phyloP scores from a whole-genome alignment of 2,888 invertebrate genomes.

The Drosophila fungiperda region DNA sequence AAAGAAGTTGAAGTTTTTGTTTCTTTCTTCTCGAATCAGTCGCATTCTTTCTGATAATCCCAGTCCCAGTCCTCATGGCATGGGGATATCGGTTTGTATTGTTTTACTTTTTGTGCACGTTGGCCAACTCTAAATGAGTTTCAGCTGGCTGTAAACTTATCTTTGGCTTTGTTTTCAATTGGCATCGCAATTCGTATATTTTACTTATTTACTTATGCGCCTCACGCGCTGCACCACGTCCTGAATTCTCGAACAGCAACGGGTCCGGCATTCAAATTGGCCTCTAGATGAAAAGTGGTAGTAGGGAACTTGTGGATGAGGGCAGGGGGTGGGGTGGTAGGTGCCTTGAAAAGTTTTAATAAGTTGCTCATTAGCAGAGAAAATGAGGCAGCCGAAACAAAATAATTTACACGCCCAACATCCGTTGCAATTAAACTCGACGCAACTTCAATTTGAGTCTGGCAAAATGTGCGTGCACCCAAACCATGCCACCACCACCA shows the following conservation, averaged over 20 bases:
- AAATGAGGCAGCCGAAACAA: slow-evolving; percentile 69
- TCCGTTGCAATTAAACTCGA: slow-evolving; percentile 76
- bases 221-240: slow-evolving; percentile 54
- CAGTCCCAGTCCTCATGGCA: slow-evolving; percentile 11
- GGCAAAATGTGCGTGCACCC: not conserved
- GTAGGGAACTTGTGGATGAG: not conserved
- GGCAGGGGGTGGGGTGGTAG: slow-evolving; percentile 6
- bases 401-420: slow-evolving; percentile 78
- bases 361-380: slow-evolving; percentile 77
- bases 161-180: slow-evolving; percentile 67
- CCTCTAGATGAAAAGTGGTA: slow-evolving; percentile 14
- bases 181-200: slow-evolving; percentile 49
- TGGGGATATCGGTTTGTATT: not conserved
- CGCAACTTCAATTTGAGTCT: slow-evolving; percentile 56
- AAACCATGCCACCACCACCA: no score
- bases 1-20: slow-evolving; percentile 58
- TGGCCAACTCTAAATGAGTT: slow-evolving; percentile 62
- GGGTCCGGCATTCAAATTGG: slow-evolving; percentile 46
- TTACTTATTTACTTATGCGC: slow-evolving; percentile 59
- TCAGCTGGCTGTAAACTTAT: slow-evolving; percentile 57
- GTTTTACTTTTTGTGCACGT: slow-evolving; percentile 9
- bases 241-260: slow-evolving; percentile 1
- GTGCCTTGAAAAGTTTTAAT: slow-evolving; percentile 65
- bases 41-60: not conserved
- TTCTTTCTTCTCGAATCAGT: not conserved